Percentiles rank a stretch among this genome's conserved stretches.
These are phyloP conservation scores for Myiagra hebetior DNA, from an alignment of 2,113 vertebrate species.

Conservation along the genomic window DNA sequence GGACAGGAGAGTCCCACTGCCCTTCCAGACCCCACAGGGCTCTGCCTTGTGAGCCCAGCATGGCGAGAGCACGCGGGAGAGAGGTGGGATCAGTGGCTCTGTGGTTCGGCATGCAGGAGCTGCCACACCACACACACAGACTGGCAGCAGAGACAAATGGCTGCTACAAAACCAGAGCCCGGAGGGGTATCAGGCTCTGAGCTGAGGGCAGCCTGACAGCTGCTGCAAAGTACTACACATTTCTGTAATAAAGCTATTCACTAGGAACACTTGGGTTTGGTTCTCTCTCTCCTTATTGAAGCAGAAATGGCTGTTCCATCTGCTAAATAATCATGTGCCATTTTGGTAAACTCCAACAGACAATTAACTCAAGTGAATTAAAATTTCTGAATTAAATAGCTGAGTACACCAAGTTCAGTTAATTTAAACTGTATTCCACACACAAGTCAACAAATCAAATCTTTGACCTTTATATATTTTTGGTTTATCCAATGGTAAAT, in stretches of 20 bases:
- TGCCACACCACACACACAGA: neutral
- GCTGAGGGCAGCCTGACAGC: neutral
- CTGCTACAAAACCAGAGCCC: constrained; percentile 24
- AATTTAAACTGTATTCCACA: constrained; percentile 34
- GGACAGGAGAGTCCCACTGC: neutral
- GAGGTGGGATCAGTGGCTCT: neutral
- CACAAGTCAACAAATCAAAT: constrained; percentile 17
- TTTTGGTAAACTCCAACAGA: constrained; percentile 16
- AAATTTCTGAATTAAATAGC: constrained; percentile 13
- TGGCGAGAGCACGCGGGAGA: neutral
- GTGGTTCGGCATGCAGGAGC: neutral
- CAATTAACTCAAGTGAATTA: constrained; percentile 3
- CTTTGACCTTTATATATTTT: constrained; percentile 63
- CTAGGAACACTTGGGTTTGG: neutral
- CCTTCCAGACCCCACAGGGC: neutral
- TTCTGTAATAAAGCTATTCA: neutral
- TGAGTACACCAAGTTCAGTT: neutral
- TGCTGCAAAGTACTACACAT: neutral
- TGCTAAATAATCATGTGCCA: neutral
- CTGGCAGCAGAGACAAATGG: neutral
- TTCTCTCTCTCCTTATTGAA: neutral
- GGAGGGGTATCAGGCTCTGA: constrained; percentile 4
- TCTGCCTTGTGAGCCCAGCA: fast-evolving
- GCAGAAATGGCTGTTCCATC: neutral
- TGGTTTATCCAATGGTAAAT: constrained; percentile 57